Percentiles rank a stretch among this genome's conserved stretches.
Evolutionary conservation across 2,797 vertebrate genomes (phyloP).

Genomic region (Lagorchestes hirsutus): DNA sequence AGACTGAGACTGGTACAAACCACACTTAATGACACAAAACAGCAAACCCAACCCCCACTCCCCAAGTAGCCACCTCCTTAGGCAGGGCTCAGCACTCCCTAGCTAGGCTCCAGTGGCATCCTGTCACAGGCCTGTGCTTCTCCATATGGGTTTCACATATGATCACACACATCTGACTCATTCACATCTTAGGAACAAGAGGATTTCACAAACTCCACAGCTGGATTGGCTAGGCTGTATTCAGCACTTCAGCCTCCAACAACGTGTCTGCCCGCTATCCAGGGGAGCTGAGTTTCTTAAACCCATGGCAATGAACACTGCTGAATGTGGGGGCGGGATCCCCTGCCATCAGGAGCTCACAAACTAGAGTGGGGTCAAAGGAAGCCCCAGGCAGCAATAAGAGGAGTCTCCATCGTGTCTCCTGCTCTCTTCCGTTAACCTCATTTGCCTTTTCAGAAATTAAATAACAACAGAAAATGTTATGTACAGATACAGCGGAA

Average conservation of each 20-base stretch:
- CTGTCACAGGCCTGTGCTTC: constrained; percentile 73
- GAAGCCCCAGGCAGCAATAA: constrained; percentile 23
- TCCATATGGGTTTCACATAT: constrained; percentile 69
- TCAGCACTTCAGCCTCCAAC: constrained; percentile 78
- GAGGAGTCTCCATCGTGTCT: neutral
- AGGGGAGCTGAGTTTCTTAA: constrained; percentile 67
- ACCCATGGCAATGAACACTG: constrained; percentile 69
- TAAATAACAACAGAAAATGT: constrained; percentile 13
- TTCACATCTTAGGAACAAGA: constrained; percentile 67
- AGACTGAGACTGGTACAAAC: neutral
- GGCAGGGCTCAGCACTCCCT: constrained; percentile 54
- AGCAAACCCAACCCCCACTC: neutral
- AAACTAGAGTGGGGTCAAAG: constrained; percentile 61
- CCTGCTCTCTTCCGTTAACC: constrained; percentile 23
- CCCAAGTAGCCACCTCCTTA: constrained; percentile 23
- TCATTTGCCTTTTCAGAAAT: constrained; percentile 21
- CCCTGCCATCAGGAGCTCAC: neutral
- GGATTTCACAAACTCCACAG: constrained; percentile 73
- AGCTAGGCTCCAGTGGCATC: constrained; percentile 72
- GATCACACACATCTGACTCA: constrained; percentile 79
- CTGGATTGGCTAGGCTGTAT: constrained; percentile 73
- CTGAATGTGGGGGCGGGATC: constrained; percentile 59
- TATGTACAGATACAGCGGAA: neutral
- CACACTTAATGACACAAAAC: neutral
- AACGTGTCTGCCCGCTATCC: constrained; percentile 69